Evolutionary conservation across 2,797 vertebrate genomes (phyloP), one percentile per base, ranked within the genome.

Genomic region (Triplophysa bombifrons): DNA sequence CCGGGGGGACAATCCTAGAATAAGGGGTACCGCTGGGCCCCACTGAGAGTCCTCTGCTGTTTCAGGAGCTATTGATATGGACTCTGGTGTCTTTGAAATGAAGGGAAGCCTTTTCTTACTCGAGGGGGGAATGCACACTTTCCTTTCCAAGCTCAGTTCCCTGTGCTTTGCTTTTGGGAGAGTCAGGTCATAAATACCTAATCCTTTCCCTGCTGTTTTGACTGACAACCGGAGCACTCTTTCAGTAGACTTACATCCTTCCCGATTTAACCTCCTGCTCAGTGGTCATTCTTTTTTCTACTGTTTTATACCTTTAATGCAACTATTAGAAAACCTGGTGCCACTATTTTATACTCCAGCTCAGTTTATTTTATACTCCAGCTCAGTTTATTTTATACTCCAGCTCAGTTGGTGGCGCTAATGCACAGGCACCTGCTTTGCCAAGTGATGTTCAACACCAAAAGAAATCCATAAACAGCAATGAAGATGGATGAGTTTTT

Each of bases 71-170:
- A 95, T 96, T 96, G 94, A 95, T 94, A 94, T 92, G 93, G 94
- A 90, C 85, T 95, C 93, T 89, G 89, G 90, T 94, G 94, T 94
- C 93, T 94, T 96, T 96, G 91, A 94, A 93, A 95, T 95, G 93
- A 92, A 91, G 92, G 91, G 91, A 91, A 91, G 94, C 91, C 90
- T 90, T 91, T 92, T 92, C 90, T 91, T 88, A 91, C 91, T 91
- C 87, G 87, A 91, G 87, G 90, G 90, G 91, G 87, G 88, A 77
- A 91, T 80, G 89, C 89, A 90, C 87, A 89, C 89, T 89, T 90
- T 92, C 83, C 71, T 92, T 48, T 93, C 94, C 93, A 93, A 95
- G 93, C 92, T 91, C 86, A 94, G 58, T 67, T 93, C 94, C 93
- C 91, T 90, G 93, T 94, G 86, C 91, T 91, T 91, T 93, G 88